Base-by-base conservation (phyloP, 2,888 invertebrate genomes). In the Germaria angustata region DNA sequence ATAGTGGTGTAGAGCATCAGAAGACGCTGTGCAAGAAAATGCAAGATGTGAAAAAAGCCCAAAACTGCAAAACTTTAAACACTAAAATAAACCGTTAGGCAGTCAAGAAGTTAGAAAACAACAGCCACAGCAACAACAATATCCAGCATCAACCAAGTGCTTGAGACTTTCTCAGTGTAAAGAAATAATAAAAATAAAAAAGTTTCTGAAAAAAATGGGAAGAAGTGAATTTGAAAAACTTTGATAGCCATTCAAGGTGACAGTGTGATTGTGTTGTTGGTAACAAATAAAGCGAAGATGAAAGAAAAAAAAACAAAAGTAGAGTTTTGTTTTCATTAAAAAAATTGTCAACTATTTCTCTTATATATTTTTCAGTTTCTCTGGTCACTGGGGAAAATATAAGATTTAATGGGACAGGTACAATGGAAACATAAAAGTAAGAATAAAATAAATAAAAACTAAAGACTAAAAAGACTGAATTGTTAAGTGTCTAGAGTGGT, bases 201-300 rank as follows among this genome's bases (percentile, higher is more conserved):
- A 61, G 28, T 15, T 17, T 36, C 11, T 24, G 51, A 53, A 2
- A 8, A 20, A 61, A n/a, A n/a, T n/a, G n/a, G n/a, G n/a, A n/a
- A 55, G 32, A 63, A 32, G 39, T 13, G 44, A 55, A 55, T 65
- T 66, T 65, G 15, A 55, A 79, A 78, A 79, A 82, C 78, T 78
- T 82, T 79, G 78, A 82, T 79, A 59, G 63, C 75, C 78, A 82
- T 82, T 82, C 78, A 78, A 82, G 81, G 51, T 82, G 75, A 82
- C 81, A 77, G 81, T 72, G 41, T 72, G 71, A 57, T 73, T 75
- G 57, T 81, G 46, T 63, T 77, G 72, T 65, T 72, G 46, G 11
- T 15, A 46, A 57, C 55, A 44, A 57, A 55, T 15, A 46, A 28
- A 28, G 32, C 17, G 20, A 13, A 1, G 1, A 22, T 34, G 55